These are phyloP conservation scores for Orthosia incerta DNA, from an alignment of 2,888 invertebrate genomes.

Conservation along the genomic window DNA sequence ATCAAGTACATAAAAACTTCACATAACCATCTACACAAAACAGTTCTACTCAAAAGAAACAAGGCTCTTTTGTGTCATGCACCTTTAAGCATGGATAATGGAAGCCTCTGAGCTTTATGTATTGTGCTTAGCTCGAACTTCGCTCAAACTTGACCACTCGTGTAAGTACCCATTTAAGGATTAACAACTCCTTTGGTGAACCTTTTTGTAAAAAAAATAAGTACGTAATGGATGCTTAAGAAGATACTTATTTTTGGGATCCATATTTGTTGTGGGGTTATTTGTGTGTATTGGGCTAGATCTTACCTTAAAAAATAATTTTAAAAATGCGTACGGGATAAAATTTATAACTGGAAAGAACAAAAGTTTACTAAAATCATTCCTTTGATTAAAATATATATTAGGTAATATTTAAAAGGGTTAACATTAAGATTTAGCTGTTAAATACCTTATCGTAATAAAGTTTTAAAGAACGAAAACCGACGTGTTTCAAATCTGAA, in stretches of 20 bases:
- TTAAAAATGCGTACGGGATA: neutral
- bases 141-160: conserved; percentile 30
- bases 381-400: neutral
- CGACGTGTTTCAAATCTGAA: neutral
- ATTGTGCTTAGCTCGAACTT: conserved; percentile 23
- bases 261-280: too few relatives aligned
- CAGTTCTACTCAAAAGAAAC: conserved; percentile 2
- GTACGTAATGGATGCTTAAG: conserved; percentile 1
- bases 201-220: conserved; percentile 16
- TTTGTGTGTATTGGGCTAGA: neutral
- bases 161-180: conserved; percentile 35
- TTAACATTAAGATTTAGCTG: too few relatives aligned
- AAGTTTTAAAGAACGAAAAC: neutral
- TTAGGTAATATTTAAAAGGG: neutral
- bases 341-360: neutral
- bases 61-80: conserved; percentile 7
- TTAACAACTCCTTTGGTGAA: conserved; percentile 26
- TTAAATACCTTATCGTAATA: too few relatives aligned
- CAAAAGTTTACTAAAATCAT: neutral
- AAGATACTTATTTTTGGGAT: neutral
- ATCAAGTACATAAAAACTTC: neutral
- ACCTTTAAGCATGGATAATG: conserved; percentile 23
- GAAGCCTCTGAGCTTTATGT: conserved; percentile 8
- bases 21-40: neutral
- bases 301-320: accelerated